Conservation (phyloP, 2,888 invertebrate species). For the Sinopyrophorus schimmeli region DNA sequence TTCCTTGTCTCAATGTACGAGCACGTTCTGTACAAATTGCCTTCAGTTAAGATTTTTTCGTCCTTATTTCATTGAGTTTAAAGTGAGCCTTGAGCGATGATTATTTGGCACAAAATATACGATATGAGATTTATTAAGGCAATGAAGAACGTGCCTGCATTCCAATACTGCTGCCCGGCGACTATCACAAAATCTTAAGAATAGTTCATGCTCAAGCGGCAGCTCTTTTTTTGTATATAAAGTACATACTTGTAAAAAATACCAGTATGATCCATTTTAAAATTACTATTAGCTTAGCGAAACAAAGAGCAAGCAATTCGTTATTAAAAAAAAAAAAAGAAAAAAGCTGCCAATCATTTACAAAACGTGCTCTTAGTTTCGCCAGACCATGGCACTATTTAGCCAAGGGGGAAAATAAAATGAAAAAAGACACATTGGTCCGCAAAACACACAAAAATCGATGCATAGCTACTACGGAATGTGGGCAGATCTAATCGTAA, state of each 20-base stretch:
- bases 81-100: conserved; percentile 20
- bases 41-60: too few species aligned
- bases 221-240: conserved; percentile 34
- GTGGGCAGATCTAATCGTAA: conserved; percentile 52
- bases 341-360: background rate
- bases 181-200: conserved; percentile 49
- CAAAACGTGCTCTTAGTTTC: conserved; percentile 53
- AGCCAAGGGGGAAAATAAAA: too few species aligned
- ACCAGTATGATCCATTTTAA: conserved; percentile 49
- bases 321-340: conserved; percentile 3
- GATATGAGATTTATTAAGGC: conserved; percentile 15
- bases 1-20: conserved; percentile 1
- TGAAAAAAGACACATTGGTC: conserved; percentile 54
- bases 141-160: conserved; percentile 12
- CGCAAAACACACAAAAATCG: conserved; percentile 52
- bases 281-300: conserved; percentile 49
- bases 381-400: conserved; percentile 44
- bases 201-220: conserved; percentile 39
- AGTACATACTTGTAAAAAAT: conserved; percentile 49
- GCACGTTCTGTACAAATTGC: conserved; percentile 8
- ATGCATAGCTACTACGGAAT: conserved; percentile 53
- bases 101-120: conserved; percentile 27
- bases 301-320: conserved; percentile 50
- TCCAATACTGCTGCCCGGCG: conserved; percentile 42
- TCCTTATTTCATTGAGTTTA: too few species aligned